Evolutionary conservation across 2,888 invertebrate species (phyloP), one percentile per base, ranked within the genome.

Genomic region (Caenorhabditis panamensis): DNA sequence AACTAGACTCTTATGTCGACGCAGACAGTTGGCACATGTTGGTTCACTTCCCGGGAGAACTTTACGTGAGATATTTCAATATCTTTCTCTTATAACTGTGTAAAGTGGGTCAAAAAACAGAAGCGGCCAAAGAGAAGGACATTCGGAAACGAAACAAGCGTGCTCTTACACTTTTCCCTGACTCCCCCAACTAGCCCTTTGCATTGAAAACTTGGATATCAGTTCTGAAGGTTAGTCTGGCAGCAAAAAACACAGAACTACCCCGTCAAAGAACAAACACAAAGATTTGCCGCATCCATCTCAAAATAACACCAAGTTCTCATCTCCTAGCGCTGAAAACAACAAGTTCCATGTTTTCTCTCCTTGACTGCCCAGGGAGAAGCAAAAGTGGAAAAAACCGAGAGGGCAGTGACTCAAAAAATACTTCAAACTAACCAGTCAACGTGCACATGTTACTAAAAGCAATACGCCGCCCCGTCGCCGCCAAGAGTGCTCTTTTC

Each of bases 31-130:
- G 41, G 31, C 22, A 59, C 41, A 41, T 16, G 26, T 36, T 31
- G 37, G 37, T 31, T 31, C 58, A 36, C 58, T 36, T 18, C 18
- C 11, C 36, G 6, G 37, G 18, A 24, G 41, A 66, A 59, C 18
- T 36, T 49, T 73, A 73, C 73, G 73, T 73, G 73, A 64, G 58
- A 66, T 66, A 13, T 58, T 73, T 66, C 64, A 64, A 73, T 64
- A 73, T 73, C 58, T 13, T 20, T 47, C 37, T 28, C 16, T 51
- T 61, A 37, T 31, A 24, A 8, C 31, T 53, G 75, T 75, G 75
- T 75, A 75, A 75, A 75, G 75, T 75, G 36, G 66, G 26, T 61
- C 64, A 64, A 72, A 63, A 56, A 58, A 56, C 44, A 44, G 22
- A 56, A 6, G 41, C 24, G 24, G 22, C 8, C 37, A 31, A 18